These are phyloP conservation scores for Brachionus calyciflorus DNA, from an alignment of 1,140 invertebrate genomes.

Conservation along the genomic window DNA sequence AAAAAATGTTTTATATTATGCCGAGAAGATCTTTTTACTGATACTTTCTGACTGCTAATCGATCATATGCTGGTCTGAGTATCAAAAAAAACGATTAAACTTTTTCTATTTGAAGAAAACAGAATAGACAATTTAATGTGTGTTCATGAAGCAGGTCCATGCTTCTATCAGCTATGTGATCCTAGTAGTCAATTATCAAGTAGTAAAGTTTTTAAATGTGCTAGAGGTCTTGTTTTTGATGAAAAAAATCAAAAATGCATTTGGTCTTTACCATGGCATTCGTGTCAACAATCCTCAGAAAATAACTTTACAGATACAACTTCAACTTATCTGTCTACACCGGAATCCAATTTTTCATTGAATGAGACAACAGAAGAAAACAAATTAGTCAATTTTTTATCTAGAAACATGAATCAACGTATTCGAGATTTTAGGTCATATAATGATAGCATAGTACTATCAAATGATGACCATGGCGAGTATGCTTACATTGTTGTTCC, in stretches of 20 bases:
- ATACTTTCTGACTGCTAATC: no score
- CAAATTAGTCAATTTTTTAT: not conserved
- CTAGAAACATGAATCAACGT: not conserved
- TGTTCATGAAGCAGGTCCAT: not conserved
- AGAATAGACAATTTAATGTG: not conserved
- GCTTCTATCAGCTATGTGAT: slow-evolving; percentile 1
- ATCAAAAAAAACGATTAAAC: no score
- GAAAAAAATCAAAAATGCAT: slow-evolving; percentile 16
- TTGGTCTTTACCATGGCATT: not conserved
- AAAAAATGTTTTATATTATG: no score
- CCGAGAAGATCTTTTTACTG: no score
- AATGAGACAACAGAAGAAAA: slow-evolving; percentile 16
- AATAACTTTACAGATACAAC: no score
- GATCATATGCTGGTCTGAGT: no score
- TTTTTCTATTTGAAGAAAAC: no score
- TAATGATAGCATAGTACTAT: not conserved
- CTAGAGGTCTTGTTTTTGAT: slow-evolving; percentile 33
- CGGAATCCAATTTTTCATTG: not conserved
- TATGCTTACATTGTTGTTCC: slow-evolving; percentile 42
- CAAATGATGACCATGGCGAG: not conserved
- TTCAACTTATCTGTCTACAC: not conserved
- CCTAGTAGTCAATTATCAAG: not conserved
- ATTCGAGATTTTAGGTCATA: not conserved
- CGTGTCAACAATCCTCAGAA: not conserved
- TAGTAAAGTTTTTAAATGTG: slow-evolving; percentile 28